These are phyloP conservation scores for Archaeoteleia sp. DNA, from an alignment of 2,888 invertebrate species.

Conservation along the genomic window DNA sequence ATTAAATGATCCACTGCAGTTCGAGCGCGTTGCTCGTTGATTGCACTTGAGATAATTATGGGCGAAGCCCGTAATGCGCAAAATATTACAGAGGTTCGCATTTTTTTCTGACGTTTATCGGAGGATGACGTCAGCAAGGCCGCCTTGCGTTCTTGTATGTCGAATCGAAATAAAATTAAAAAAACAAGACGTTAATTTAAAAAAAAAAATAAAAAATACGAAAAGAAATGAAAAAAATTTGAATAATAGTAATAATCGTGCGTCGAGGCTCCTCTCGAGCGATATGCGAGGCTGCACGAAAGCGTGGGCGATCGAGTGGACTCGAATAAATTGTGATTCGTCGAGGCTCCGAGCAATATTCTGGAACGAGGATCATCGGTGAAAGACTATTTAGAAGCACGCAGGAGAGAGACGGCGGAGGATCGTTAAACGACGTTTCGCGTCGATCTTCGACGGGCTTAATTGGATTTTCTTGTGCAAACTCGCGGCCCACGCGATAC, in stretches of 20 bases:
- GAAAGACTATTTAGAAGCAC: conserved; percentile 19
- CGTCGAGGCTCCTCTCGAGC: conserved; percentile 11
- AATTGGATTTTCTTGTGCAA: conserved; percentile 50
- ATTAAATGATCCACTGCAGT: conserved; percentile 15
- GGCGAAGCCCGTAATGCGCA: conserved; percentile 12
- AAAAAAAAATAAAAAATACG: neutral
- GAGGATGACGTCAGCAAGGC: conserved; percentile 37
- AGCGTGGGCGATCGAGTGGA: conserved; percentile 39
- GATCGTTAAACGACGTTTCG: conserved; percentile 16
- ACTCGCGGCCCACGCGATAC: conserved; percentile 34
- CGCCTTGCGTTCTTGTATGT: conserved; percentile 27
- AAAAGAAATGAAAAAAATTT: conserved; percentile 2
- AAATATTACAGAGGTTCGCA: conserved; percentile 11
- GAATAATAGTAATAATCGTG: conserved; percentile 26
- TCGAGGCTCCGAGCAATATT: conserved; percentile 27
- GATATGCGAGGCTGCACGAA: conserved; percentile 22
- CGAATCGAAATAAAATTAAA: conserved; percentile 20
- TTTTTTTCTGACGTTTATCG: conserved; percentile 28
- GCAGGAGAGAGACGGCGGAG: conserved; percentile 9
- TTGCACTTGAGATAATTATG: conserved; percentile 14
- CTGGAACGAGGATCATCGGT: conserved; percentile 26
- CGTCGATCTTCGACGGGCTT: conserved; percentile 33
- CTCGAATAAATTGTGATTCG: conserved; percentile 28
- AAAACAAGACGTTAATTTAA: conserved; percentile 4
- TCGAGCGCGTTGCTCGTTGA: neutral